Percentiles rank a stretch among this genome's conserved stretches.
Evolutionary conservation across 2,113 vertebrate genomes (phyloP).

Genomic region (Phoxinus phoxinus): DNA sequence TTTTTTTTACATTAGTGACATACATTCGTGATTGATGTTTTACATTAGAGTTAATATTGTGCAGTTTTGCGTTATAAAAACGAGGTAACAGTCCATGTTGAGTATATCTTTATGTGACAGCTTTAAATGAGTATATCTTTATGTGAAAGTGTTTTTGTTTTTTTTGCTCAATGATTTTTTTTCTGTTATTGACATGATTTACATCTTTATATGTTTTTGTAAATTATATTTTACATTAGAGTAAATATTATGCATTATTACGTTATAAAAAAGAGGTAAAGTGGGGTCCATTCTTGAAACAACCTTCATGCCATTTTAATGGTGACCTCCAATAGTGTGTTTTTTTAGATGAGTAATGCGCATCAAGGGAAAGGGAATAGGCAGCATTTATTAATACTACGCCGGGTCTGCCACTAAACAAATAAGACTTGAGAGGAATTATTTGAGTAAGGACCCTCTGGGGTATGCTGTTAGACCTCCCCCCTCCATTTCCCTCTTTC

Average conservation of each 20-base stretch:
- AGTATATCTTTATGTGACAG: neutral
- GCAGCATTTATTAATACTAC: constrained; percentile 52
- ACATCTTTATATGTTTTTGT: neutral
- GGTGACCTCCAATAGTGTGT: constrained; percentile 32
- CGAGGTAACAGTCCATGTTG: neutral
- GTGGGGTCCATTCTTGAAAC: neutral
- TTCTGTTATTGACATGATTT: neutral
- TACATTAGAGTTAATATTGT: neutral
- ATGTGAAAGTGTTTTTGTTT: neutral
- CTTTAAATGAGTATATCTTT: neutral
- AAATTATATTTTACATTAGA: neutral
- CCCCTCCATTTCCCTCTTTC: neutral
- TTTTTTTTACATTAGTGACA: neutral
- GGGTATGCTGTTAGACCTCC: constrained; percentile 19
- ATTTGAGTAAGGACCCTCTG: constrained; percentile 38
- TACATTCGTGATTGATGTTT: neutral
- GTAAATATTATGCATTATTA: neutral
- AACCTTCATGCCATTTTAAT: constrained; percentile 36
- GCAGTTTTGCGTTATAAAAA: neutral
- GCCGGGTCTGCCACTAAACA: constrained; percentile 34
- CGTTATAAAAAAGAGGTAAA: neutral
- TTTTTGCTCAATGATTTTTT: too few species aligned
- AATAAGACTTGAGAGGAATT: constrained; percentile 49
- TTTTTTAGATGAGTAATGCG: constrained; percentile 26
- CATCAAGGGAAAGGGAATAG: constrained; percentile 30